Evolutionary conservation across 2,888 invertebrate genomes (phyloP).

Genomic region (Lathronympha strigana): DNA sequence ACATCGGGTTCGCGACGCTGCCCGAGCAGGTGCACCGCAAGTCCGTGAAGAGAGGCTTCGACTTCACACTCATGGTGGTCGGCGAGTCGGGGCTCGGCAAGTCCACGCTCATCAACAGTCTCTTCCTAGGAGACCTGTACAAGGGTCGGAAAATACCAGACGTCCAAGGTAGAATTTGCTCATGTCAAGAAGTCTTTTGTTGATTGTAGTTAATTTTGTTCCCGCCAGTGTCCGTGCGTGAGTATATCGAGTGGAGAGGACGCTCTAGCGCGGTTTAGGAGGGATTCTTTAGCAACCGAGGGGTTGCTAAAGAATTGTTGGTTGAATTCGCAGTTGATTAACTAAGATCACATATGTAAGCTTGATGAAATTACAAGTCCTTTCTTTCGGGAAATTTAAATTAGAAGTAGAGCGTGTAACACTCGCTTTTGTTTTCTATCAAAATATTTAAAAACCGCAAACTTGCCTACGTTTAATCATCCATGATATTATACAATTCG

Average conservation of each 20-base stretch:
- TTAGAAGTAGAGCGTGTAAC: neutral
- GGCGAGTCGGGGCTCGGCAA: slow-evolving; percentile 98
- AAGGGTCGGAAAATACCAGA: slow-evolving; percentile 91
- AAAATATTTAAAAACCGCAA: slow-evolving; percentile 18
- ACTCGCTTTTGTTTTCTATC: slow-evolving; percentile 8
- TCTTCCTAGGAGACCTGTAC: slow-evolving; percentile 97
- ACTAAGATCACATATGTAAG: neutral
- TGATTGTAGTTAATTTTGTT: too few relatives aligned
- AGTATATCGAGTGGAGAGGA: too few relatives aligned
- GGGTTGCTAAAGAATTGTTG: too few relatives aligned
- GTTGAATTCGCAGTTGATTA: neutral
- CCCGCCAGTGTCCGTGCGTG: too few relatives aligned
- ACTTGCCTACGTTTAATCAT: slow-evolving; percentile 2
- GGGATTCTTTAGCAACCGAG: too few relatives aligned
- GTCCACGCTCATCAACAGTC: slow-evolving; percentile 96
- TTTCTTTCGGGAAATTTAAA: neutral
- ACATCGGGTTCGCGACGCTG: slow-evolving; percentile 97
- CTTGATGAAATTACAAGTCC: neutral
- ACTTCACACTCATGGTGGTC: slow-evolving; percentile 98
- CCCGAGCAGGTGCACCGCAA: slow-evolving; percentile 98
- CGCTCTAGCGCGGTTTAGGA: too few relatives aligned
- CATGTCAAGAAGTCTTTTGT: neutral
- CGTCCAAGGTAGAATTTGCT: slow-evolving; percentile 83
- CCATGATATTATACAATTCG: slow-evolving; percentile 28
- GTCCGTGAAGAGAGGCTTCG: slow-evolving; percentile 97